Evolutionary conservation across 2,797 vertebrate genomes (phyloP), one percentile per base, ranked within the genome.

Genomic region (Acanthis flammea): DNA sequence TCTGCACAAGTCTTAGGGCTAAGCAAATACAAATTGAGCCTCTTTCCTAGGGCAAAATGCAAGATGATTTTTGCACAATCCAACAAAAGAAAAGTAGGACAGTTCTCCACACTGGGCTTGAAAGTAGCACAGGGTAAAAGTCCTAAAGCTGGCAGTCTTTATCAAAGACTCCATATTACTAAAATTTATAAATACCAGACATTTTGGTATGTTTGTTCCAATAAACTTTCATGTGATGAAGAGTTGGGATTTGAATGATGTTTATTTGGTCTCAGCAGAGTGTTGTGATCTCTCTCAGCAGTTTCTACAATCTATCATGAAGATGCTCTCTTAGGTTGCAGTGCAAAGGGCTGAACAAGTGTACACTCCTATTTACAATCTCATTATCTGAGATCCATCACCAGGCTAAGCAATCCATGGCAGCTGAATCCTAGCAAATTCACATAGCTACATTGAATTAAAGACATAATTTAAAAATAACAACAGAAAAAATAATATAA

Each of bases 1-100:
- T 65, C 72, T 92, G 51, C 66, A 57, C 61, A 85, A 85, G 89
- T 92, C 80, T 91, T 87, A 76, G 58, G 70, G 85, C 85, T 92
- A 95, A 92, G 87, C 67, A 93, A 95, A 89, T 90, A 94, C 84
- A 96, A 95, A 93, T 76, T 42, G 48, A 91, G 66, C 57, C 51
- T 84, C n/a, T 93, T 90, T 86, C 95, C 90, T 71, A 86, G 61
- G 95, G 94, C 93, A 95, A 96, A 96, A 88, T 80, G 35, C 41
- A 83, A 95, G 63, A 0, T 86, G 81, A 89, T 67, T 96, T 95
- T 86, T 91, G 66, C 31, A 84, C 41, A 85, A 39, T 8, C 48
- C 83, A 94, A 88, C 78, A 85, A 80, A 95, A 85, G 71, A 90
- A 93, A 96, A 95, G 60, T 92, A 94, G 94, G 84, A 66, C 77